These are phyloP conservation scores for Arenaria interpres DNA, from an alignment of 2,113 vertebrate genomes.

Conservation along the genomic window DNA sequence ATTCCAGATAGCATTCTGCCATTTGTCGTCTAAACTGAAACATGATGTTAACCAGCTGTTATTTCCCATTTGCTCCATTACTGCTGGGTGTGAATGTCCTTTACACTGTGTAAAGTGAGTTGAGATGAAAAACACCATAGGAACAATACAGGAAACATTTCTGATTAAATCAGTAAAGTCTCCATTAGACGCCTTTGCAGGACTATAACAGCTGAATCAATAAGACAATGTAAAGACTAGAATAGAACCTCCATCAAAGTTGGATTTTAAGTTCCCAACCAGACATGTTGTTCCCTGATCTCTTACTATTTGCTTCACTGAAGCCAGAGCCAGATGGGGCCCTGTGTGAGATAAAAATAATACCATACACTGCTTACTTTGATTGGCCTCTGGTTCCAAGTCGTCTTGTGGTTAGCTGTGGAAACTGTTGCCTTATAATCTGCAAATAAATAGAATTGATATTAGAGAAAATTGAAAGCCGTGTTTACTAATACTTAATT, in stretches of 20 bases:
- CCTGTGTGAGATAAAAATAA: neutral
- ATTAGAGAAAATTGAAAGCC: neutral
- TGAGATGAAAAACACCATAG: neutral
- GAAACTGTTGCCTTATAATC: conserved; percentile 99
- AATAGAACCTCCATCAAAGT: neutral
- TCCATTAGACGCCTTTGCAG: neutral
- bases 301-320: neutral
- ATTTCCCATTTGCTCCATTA: neutral
- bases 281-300: neutral
- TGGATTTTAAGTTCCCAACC: neutral
- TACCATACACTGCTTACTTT: conserved; percentile 84
- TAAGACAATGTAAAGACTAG: neutral
- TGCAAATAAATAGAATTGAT: conserved; percentile 68
- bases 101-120: neutral
- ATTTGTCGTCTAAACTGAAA: neutral
- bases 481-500: neutral
- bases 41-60: neutral
- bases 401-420: conserved; percentile 93
- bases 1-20: neutral
- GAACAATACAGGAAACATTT: neutral
- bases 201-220: neutral
- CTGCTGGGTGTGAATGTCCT: neutral
- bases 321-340: neutral
- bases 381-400: conserved; percentile 98
- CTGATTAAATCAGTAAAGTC: neutral